Base-by-base conservation (phyloP, 2,888 invertebrate genomes). In the Eristalinus sepulchralis region DNA sequence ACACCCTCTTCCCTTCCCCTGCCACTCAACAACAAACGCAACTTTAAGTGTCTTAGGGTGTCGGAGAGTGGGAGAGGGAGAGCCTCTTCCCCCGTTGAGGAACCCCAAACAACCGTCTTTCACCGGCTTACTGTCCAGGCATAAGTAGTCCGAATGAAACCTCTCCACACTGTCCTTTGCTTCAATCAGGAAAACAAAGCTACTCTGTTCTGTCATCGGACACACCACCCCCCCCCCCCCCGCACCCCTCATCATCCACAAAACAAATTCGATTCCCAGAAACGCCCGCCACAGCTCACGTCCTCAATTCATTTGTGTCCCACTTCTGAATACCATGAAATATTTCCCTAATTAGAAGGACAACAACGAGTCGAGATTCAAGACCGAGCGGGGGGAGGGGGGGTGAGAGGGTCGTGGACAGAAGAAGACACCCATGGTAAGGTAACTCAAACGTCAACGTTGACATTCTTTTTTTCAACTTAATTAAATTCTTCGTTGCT, bases 401-500 rank as follows among this genome's bases (percentile, higher is more conserved):
- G n/a, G 13, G 39, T 5, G n/a, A 39, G n/a, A 39, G 4, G n/a
- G n/a, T 5, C 13, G n/a, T 8, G 17, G 39, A 39, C 39, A n/a
- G 4, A 6, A 8, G 13, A 13, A 59, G 13, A 34, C 67, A 55
- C 33, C 55, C 67, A 11, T 67, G 13, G 67, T 68, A 22, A 33
- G 55, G 22, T 20, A 33, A 55, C 53, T 57, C 67, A 55, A 68
- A 68, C 17, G 55, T 31, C 24, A 31, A 31, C n/a, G 60, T 27
- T 55, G 55, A 57, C 55, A 55, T 33, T 55, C 33, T 55, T 34
- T 33, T 55, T 55, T 55, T 34, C 55, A 55, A 22, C 22, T 68
- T 68, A 68, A 68, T 68, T 68, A 55, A 57, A 68, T 68, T 57
- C 22, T 27, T 34, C 20, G 33, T 22, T 22, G 13, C 33, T 68